phyloP scores from a whole-genome alignment of 2,113 vertebrate species.

The Paraplagusia blochii region DNA sequence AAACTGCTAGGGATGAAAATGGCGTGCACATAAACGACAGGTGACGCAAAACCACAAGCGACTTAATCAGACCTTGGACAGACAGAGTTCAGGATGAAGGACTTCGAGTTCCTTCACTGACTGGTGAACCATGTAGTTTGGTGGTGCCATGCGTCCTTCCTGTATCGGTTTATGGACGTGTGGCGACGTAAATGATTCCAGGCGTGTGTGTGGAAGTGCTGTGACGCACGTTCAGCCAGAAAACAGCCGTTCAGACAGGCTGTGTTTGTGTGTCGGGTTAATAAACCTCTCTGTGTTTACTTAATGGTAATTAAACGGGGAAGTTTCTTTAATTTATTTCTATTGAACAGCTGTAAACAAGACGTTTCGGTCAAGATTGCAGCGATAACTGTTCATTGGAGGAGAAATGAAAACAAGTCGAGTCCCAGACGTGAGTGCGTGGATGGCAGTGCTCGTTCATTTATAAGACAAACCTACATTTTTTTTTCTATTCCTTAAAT shows the following conservation, averaged over 20 bases:
- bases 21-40: background rate
- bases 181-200: constrained; percentile 71
- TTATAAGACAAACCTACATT: constrained; percentile 17
- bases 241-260: constrained; percentile 32
- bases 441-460: constrained; percentile 29
- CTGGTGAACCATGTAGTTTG: constrained; percentile 51
- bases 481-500: constrained; percentile 33
- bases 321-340: background rate
- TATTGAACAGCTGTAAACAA: constrained; percentile 6
- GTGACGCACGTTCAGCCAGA: constrained; percentile 56
- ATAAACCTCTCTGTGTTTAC: background rate
- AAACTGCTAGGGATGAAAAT: too few species aligned
- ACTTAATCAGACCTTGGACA: background rate
- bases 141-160: constrained; percentile 61
- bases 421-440: constrained; percentile 3
- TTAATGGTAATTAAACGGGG: background rate
- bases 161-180: constrained; percentile 60
- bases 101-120: constrained; percentile 40
- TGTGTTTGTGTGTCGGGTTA: constrained; percentile 2
- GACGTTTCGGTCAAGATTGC: constrained; percentile 1
- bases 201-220: constrained; percentile 38
- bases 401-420: background rate
- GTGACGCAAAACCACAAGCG: constrained; percentile 11
- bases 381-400: constrained; percentile 1
- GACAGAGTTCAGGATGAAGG: constrained; percentile 27